A percentile compares a stretch with the other conserved stretches of the same genome.
Evolutionary conservation across 2,888 invertebrate genomes (phyloP).

Genomic region (Subacronicta megacephala): DNA sequence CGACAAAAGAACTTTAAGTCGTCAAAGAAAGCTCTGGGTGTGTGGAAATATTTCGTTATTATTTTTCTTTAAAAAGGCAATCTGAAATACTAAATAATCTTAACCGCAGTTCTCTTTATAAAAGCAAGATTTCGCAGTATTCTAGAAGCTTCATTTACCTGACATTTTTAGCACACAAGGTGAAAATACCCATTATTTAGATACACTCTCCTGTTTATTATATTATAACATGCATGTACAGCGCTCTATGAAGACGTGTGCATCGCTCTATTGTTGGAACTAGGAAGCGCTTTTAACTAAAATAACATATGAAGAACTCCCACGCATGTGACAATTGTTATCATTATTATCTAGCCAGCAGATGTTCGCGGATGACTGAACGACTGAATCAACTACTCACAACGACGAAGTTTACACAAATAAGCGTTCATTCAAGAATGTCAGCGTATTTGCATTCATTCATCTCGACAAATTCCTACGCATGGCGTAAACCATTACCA

Average conservation of each 20-base stretch:
- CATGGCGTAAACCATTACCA: slow-evolving; percentile 39
- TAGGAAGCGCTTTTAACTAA: slow-evolving; percentile 67
- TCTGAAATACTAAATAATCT: too few species aligned
- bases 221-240: slow-evolving; percentile 17
- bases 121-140: slow-evolving; percentile 18
- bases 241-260: slow-evolving; percentile 42
- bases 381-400: slow-evolving; percentile 14
- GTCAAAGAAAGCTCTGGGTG: too few species aligned
- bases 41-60: too few species aligned
- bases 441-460: slow-evolving; percentile 54
- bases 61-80: too few species aligned
- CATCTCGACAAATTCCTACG: slow-evolving; percentile 47
- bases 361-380: slow-evolving; percentile 31
- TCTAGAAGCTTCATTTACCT: slow-evolving; percentile 1
- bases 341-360: slow-evolving; percentile 47
- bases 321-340: slow-evolving; percentile 56
- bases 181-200: slow-evolving; percentile 46
- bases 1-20: too few species aligned
- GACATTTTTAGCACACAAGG: slow-evolving; percentile 35
- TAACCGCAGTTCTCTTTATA: slow-evolving; percentile 7
- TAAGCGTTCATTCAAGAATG: slow-evolving; percentile 47
- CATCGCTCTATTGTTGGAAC: slow-evolving; percentile 56
- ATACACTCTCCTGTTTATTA: slow-evolving; percentile 16
- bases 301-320: slow-evolving; percentile 63
- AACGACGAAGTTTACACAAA: slow-evolving; percentile 19